Evolutionary conservation across 2,888 invertebrate genomes (phyloP).

Genomic region (Xestia ashworthii): DNA sequence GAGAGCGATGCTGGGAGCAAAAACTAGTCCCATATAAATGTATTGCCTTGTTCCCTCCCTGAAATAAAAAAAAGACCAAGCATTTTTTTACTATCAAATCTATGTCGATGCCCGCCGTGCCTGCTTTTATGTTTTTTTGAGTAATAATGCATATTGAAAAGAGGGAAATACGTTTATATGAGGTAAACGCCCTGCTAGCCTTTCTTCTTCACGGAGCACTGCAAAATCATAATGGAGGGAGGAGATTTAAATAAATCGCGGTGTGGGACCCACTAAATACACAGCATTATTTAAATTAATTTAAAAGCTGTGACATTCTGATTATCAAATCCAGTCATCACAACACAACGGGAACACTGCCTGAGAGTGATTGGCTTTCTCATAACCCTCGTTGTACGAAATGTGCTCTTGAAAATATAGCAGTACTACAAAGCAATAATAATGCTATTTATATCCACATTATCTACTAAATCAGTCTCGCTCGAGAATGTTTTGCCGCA

Average conservation of each 20-base stretch:
- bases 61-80: too few relatives aligned
- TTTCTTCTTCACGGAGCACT: neutral
- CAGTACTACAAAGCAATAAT: neutral
- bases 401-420: neutral
- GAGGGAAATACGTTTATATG: neutral
- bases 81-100: too few relatives aligned
- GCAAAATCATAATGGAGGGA: neutral
- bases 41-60: too few relatives aligned
- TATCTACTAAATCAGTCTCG: neutral
- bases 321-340: neutral
- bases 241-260: neutral
- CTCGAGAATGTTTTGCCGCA: neutral
- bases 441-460: neutral
- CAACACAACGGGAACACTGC: neutral
- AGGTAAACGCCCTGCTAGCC: neutral
- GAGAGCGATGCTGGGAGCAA: too few relatives aligned
- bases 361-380: neutral
- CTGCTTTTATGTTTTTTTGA: too few relatives aligned
- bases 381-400: neutral
- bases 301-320: neutral
- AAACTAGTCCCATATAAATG: too few relatives aligned
- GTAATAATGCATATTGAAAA: too few relatives aligned
- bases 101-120: too few relatives aligned
- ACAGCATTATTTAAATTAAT: too few relatives aligned
- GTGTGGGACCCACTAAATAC: neutral